Base-by-base conservation (phyloP, 2,888 invertebrate species). In the Isotomurus palustris region DNA sequence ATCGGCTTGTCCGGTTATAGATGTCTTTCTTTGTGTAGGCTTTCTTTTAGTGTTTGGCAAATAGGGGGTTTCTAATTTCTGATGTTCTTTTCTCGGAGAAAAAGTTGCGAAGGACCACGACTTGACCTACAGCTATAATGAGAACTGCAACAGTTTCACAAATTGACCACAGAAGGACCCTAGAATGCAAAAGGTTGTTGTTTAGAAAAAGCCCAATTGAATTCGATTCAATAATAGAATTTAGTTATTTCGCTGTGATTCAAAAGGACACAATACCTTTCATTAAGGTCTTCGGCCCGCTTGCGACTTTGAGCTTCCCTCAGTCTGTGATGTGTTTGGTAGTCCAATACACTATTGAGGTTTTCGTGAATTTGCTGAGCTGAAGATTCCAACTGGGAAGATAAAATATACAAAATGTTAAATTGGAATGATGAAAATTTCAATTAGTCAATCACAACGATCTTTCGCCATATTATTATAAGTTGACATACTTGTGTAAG, bases 291-390 rank as follows among this genome's bases (percentile, higher is more conserved):
- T 78, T 99, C 99, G 0, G 96, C 99, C 58, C 95, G 82, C 73
- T 92, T 94, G 52, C 96, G 84, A 50, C 94, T 88, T 75, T 95
- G 93, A 2, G 96, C 87, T 78, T 99, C 99, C 52, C 93, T 81
- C 61, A 99, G 78, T 58, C 95, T 83, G 78, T 97, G 95, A 78
- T 97, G 96, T 4, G 97, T 99, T 79, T 99, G 97, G 73, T 89
- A 90, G 76, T 99, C 97, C 64, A 93, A 81, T 54, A 96, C 88
- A 65, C 83, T 84, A 72, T 88, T 90, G 48, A 96, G 78, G 61
- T 88, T 85, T 74, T 91, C 90, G 75, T 96, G 95, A 65, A 95
- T 87, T 75, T 87, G 86, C 74, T 88, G 87, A 3, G 92, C 85
- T 10, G 92, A 90, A 4, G 91, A 83, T 78, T 97, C 96, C 86